Base-by-base conservation (phyloP, 2,888 invertebrate species). In the Parnassius apollo region DNA sequence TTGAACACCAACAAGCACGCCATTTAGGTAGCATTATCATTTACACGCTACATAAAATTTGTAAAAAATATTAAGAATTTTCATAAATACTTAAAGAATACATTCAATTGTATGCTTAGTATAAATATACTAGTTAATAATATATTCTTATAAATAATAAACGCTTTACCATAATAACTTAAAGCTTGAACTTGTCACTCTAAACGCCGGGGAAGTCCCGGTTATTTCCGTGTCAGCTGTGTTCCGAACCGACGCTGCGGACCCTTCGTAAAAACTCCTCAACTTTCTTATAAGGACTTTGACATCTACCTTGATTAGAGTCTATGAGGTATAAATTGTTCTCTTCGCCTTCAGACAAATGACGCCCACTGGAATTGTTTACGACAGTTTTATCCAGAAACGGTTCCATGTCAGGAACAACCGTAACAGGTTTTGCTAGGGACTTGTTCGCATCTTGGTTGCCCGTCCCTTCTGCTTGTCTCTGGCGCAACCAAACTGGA, bases 401-500 rank as follows among this genome's bases (percentile, higher is more conserved):
- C 0, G 91, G 91, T 66, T 91, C 90, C 44, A 80, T 78, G 61
- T 91, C 91, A n/a, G 80, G 76, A 10, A 74, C 76, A 1, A 74
- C 72, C 0, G 80, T 76, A 0, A 76, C 69, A 12, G 72, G 68
- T 11, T 70, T 75, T 4, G 71, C 73, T 9, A 76, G 75, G 1
- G 73, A 77, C 60, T 71, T 80, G 46, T 71, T 81, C 22, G 59
- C 66, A n/a, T 79, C 81, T 42, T 86, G 84, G 11, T 70, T 71
- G 1, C 75, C 77, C 3, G 76, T 78, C 25, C 74, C 71, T 66
- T 86, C 88, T 1, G 82, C 83, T 65, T 88, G 88, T 65, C 75
- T 84, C 75, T 94, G 93, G 0, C 93, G 86, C 56, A 93, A 74
- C 94, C 94, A 94, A 22, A 94, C 88, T 1, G 94, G 94, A 2